phyloP scores from a whole-genome alignment of 2,888 invertebrate species.

The Unio pictorum region DNA sequence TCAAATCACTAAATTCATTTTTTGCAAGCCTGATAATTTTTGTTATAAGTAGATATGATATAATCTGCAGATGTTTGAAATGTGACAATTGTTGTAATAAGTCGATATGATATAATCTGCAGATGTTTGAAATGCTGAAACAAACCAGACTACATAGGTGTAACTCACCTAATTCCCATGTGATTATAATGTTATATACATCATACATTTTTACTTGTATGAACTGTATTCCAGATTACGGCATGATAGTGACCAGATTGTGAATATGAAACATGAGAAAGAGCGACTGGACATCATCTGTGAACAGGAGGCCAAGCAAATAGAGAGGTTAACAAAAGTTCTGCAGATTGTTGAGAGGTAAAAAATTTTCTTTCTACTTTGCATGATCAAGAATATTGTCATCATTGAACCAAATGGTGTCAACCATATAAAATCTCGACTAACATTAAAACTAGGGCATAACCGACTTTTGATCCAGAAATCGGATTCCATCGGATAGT shows the following conservation, averaged over 20 bases:
- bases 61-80: neutral
- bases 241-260: conserved; percentile 84
- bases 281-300: conserved; percentile 80
- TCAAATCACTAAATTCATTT: no score
- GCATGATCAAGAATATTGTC: neutral
- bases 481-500: no score
- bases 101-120: no score
- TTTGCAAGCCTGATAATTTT: no score
- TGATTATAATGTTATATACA: neutral
- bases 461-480: no score
- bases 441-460: no score
- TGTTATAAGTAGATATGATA: no score
- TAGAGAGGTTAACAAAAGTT: conserved; percentile 81
- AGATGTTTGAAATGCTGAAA: neutral
- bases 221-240: conserved; percentile 73
- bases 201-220: neutral
- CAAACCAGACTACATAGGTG: neutral
- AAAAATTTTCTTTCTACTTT: conserved; percentile 10
- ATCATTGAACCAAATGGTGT: no score
- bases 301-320: conserved; percentile 81
- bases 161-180: neutral
- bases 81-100: no score
- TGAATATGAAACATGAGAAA: conserved; percentile 86
- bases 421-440: no score
- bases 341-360: conserved; percentile 78